A percentile compares a stretch with the other conserved stretches of the same genome.
Conservation (phyloP, 2,888 invertebrate genomes). For the Cancer borealis region DNA sequence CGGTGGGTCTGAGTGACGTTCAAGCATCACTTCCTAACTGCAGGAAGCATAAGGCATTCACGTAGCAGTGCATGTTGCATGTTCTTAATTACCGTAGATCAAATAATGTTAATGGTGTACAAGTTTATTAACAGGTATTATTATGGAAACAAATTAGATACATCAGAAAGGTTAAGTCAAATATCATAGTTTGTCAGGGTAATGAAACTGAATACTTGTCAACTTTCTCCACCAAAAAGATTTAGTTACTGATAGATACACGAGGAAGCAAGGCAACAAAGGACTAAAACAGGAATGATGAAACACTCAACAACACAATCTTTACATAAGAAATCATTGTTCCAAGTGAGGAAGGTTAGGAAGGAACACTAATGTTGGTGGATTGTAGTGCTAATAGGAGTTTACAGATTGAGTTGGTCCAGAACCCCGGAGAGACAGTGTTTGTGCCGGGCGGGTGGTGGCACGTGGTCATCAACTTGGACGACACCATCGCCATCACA, state of each 20-base stretch:
- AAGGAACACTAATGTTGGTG: neutral
- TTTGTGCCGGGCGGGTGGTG: constrained; percentile 99
- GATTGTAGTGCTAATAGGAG: neutral
- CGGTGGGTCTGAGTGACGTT: constrained; percentile 83
- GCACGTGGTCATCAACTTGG: constrained; percentile 99
- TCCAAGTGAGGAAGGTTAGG: neutral
- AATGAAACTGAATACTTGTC: neutral
- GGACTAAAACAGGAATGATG: too few relatives aligned
- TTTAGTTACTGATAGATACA: too few relatives aligned
- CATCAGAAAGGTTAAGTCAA: neutral
- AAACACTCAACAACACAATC: too few relatives aligned
- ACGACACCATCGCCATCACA: constrained; percentile 97
- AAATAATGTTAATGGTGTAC: too few relatives aligned
- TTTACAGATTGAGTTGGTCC: constrained; percentile 91
- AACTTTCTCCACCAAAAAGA: neutral
- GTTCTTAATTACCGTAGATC: neutral
- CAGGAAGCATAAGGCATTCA: neutral
- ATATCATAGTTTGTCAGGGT: too few relatives aligned
- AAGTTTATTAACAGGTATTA: too few relatives aligned
- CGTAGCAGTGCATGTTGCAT: neutral
- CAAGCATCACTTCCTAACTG: neutral
- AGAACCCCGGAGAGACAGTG: constrained; percentile 97
- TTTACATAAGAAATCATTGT: neutral
- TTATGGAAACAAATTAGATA: too few relatives aligned
- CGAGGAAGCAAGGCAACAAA: too few relatives aligned